Conservation (phyloP, 2,888 invertebrate species). For the Ochlodes sylvanus region DNA sequence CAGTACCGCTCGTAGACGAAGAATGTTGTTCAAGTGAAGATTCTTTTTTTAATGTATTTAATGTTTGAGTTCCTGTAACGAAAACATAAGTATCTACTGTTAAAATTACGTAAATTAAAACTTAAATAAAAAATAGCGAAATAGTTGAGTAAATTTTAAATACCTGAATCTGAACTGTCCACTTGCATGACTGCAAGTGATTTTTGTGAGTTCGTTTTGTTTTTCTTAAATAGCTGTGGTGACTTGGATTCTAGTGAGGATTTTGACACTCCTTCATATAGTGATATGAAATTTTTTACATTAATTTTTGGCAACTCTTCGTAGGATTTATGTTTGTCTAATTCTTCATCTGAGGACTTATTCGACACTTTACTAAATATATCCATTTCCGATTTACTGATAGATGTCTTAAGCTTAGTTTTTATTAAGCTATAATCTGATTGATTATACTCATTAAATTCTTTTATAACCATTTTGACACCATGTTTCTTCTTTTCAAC, state of each 20-base stretch:
- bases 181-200: conserved; percentile 42
- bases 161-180: conserved; percentile 69
- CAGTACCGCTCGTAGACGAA: conserved; percentile 24
- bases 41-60: conserved; percentile 43
- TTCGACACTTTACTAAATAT: conserved; percentile 70
- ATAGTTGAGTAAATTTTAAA: conserved; percentile 40
- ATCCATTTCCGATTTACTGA: conserved; percentile 81
- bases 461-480: conserved; percentile 48
- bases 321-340: conserved; percentile 75
- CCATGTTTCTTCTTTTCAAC: conserved; percentile 41
- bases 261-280: conserved; percentile 74
- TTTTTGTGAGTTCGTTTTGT: conserved; percentile 56
- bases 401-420: conserved; percentile 60
- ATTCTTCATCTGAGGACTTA: conserved; percentile 55
- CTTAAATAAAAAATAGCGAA: background rate
- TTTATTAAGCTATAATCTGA: conserved; percentile 48
- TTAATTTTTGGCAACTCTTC: conserved; percentile 76
- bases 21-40: conserved; percentile 37
- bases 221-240: conserved; percentile 44
- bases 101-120: background rate
- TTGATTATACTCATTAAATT: conserved; percentile 48
- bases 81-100: conserved; percentile 16
- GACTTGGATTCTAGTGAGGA: conserved; percentile 54
- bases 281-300: conserved; percentile 73
- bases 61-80: conserved; percentile 44